Base-by-base conservation (phyloP, 2,888 invertebrate species). In the Lapara coniferarum region DNA sequence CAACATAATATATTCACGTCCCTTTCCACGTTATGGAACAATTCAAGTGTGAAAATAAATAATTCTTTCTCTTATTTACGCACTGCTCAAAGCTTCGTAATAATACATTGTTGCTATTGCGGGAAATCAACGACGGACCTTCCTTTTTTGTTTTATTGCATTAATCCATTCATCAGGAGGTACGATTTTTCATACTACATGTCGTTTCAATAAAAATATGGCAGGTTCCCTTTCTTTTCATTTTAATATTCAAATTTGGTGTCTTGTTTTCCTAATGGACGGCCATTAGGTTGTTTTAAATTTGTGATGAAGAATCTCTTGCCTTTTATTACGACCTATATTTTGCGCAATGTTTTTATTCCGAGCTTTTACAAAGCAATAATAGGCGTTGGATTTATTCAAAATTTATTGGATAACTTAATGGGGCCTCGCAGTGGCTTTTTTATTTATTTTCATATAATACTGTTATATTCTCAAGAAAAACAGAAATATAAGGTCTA, bases 1-100 rank as follows among this genome's bases (percentile, higher is more conserved):
- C 37, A 8, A 37, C 37, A 37, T 37, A 37, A 37, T 7, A 37
- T 81, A 77, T 73, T 74, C 71, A 74, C 75, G 73, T 68, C 72
- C 69, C 71, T 70, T 77, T 78, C 78, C 76, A 75, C 58, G 70
- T 78, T 78, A 80, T 82, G 77, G 79, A 77, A 73, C 74, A 72
- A 78, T 82, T 78, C 71, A 71, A 78, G 76, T 75, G 75, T 72
- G 73, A 79, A 78, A 79, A 82, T 84, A 83, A 84, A 85, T 82
- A 85, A 83, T 81, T 76, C 75, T 70, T 10, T 12, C 30, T 44
- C 19, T 14, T 8, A 63, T 68, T 59, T 10, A 71, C 74, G 77
- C 52, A 52, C 37, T 52, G 68, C 66, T 70, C 44, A 46, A 30
- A 63, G 71, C 77, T 71, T 71, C 71, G 58, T 74, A 75, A 77